phyloP scores from a whole-genome alignment of 2,888 invertebrate species.

The Rugalucina vietnamica region DNA sequence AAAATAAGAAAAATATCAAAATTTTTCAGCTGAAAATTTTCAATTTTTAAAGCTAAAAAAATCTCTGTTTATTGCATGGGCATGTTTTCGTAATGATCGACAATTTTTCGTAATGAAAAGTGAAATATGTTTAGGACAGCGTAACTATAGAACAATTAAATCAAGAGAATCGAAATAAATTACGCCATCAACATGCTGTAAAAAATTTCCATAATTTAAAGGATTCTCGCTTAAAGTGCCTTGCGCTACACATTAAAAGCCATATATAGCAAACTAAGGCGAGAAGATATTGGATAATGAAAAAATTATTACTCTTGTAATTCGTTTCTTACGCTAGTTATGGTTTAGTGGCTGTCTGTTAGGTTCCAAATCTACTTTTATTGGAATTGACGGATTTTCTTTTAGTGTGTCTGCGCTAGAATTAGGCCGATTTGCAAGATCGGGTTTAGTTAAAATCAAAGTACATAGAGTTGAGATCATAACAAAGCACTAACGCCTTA shows the following conservation, averaged over 20 bases:
- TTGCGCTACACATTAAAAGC: neutral
- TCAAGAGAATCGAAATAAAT: neutral
- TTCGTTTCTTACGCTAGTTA: neutral
- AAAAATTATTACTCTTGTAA: neutral
- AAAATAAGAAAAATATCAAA: too few relatives aligned
- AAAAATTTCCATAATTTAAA: slow-evolving; percentile 4
- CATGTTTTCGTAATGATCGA: too few relatives aligned
- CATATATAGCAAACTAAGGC: neutral
- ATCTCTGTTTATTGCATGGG: too few relatives aligned
- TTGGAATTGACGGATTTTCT: neutral
- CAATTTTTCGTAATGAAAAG: too few relatives aligned
- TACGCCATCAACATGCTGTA: neutral
- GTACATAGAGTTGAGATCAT: too few relatives aligned
- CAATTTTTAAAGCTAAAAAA: too few relatives aligned
- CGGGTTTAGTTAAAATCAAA: too few relatives aligned
- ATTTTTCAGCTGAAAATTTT: too few relatives aligned
- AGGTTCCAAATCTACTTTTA: neutral
- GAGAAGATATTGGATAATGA: neutral
- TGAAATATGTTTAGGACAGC: too few relatives aligned
- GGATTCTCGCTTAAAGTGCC: neutral
- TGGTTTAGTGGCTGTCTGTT: neutral
- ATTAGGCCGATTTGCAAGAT: neutral
- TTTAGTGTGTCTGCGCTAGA: neutral
- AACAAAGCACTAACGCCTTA: too few relatives aligned
- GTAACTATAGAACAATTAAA: neutral